A percentile compares a stretch with the other conserved stretches of the same genome.
These are phyloP conservation scores for Callyntrura sp. DNA, from an alignment of 2,888 invertebrate species.

Conservation along the genomic window DNA sequence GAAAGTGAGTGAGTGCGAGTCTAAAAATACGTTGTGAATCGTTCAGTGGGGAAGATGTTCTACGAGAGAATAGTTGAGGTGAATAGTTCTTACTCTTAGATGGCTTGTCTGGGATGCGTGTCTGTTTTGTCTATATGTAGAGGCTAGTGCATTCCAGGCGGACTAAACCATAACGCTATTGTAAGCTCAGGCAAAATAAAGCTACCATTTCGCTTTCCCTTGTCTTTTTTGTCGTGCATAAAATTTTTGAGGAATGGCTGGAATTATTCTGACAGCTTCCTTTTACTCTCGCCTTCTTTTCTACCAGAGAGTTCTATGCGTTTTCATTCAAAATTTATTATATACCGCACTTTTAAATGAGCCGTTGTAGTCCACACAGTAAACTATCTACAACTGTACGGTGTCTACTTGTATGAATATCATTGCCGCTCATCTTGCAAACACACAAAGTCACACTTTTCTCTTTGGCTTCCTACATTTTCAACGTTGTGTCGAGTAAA, in stretches of 20 bases:
- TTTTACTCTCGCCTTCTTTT: slow-evolving; percentile 49
- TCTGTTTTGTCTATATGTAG: background rate
- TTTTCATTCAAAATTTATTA: slow-evolving; percentile 10
- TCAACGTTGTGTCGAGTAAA: slow-evolving; percentile 64
- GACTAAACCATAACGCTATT: background rate
- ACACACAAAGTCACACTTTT: slow-evolving; percentile 68
- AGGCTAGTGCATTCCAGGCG: background rate
- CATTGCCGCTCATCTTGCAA: slow-evolving; percentile 30
- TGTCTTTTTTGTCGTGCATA: slow-evolving; percentile 54
- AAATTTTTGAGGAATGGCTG: slow-evolving; percentile 66
- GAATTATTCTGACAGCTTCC: slow-evolving; percentile 74
- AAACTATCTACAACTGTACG: background rate
- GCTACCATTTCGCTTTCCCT: background rate
- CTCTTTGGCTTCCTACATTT: slow-evolving; percentile 42
- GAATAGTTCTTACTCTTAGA: background rate
- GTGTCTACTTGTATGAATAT: background rate
- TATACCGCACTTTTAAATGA: slow-evolving; percentile 17
- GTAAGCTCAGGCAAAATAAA: background rate
- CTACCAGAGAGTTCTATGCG: slow-evolving; percentile 58
- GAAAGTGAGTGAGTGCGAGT: slow-evolving; percentile 59
- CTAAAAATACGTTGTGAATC: slow-evolving; percentile 9
- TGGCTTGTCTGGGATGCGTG: background rate
- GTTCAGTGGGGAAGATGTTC: background rate
- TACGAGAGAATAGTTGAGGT: background rate
- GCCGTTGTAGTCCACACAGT: slow-evolving; percentile 33